phyloP scores from a whole-genome alignment of 2,113 vertebrate genomes.

The Serinus canaria region DNA sequence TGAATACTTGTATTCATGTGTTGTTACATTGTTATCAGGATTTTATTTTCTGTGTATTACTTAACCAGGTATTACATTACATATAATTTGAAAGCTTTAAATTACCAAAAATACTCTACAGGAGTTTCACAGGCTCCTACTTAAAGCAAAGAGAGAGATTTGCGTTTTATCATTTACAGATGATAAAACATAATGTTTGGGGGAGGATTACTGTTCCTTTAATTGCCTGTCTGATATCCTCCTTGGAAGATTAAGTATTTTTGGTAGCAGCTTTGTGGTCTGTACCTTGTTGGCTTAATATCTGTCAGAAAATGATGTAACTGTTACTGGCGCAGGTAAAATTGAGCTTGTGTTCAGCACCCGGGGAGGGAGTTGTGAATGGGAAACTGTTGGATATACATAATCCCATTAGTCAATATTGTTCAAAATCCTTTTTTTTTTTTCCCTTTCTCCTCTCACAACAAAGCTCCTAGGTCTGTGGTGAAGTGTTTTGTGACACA shows the following conservation, averaged over 20 bases:
- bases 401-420: neutral
- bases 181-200: neutral
- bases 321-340: neutral
- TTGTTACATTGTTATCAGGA: neutral
- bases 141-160: neutral
- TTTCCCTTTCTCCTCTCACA: neutral
- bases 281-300: neutral
- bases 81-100: neutral
- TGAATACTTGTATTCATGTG: neutral
- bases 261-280: neutral
- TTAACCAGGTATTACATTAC: neutral
- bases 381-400: neutral
- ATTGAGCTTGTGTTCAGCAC: neutral
- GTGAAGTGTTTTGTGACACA: conserved; percentile 21
- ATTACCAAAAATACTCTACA: neutral
- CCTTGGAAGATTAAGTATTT: neutral
- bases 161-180: neutral
- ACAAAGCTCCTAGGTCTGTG: neutral
- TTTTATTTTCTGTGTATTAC: neutral
- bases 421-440: neutral
- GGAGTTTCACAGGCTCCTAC: neutral
- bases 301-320: neutral
- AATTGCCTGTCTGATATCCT: neutral
- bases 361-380: neutral
- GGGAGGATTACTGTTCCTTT: neutral